phyloP scores from a whole-genome alignment of 2,113 vertebrate genomes.

The Callipepla squamata region DNA sequence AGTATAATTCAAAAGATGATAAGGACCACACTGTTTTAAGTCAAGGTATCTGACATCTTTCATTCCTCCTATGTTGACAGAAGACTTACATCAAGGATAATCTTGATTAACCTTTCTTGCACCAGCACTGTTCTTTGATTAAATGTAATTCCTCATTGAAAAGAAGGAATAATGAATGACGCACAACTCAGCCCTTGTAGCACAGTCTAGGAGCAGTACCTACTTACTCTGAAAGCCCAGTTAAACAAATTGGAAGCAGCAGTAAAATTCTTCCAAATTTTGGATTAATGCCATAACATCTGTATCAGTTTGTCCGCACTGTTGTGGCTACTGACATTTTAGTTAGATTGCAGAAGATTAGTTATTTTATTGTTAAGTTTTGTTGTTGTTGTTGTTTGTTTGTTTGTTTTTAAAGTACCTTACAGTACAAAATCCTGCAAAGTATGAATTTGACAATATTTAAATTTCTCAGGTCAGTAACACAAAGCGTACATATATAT shows the following conservation, averaged over 20 bases:
- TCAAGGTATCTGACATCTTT: not conserved
- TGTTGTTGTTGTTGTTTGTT: no score
- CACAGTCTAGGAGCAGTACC: not conserved
- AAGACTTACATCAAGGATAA: not conserved
- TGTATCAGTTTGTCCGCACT: not conserved
- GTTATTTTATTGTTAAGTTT: not conserved
- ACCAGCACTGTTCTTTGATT: not conserved
- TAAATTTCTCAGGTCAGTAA: not conserved
- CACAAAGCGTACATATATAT: not conserved
- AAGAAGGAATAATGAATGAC: not conserved
- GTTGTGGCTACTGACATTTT: not conserved
- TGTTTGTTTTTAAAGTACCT: no score
- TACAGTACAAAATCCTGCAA: not conserved
- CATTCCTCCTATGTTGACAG: not conserved
- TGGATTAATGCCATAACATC: not conserved
- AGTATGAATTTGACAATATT: not conserved
- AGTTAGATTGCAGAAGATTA: not conserved
- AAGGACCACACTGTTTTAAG: not conserved
- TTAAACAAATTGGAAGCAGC: not conserved
- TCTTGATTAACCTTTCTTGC: slow-evolving; percentile 18
- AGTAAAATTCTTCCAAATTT: not conserved
- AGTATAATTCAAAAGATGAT: not conserved
- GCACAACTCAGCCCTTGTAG: not conserved
- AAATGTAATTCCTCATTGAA: not conserved
- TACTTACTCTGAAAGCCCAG: not conserved